These are phyloP conservation scores for Champsocephalus esox DNA, from an alignment of 2,797 vertebrate genomes.

Conservation along the genomic window DNA sequence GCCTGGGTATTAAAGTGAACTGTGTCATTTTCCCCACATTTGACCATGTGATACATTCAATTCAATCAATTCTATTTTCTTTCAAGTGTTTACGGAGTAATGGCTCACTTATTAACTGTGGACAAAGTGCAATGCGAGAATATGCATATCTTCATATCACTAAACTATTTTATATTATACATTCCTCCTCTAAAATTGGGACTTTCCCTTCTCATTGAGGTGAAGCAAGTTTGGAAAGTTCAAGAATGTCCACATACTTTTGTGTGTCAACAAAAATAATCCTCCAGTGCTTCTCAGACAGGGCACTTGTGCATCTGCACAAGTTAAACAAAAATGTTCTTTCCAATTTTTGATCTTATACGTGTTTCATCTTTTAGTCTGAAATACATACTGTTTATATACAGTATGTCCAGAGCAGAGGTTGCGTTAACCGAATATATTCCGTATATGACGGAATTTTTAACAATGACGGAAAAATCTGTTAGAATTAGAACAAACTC, in stretches of 20 bases:
- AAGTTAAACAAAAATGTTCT: background rate
- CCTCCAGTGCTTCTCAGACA: background rate
- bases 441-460: no score
- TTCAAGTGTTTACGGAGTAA: background rate
- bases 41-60: background rate
- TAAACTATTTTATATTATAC: background rate
- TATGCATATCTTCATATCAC: no score
- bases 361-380: background rate
- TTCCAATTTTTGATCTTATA: background rate
- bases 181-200: background rate
- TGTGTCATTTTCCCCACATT: background rate
- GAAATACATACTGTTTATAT: no score
- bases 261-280: background rate
- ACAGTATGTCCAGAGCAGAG: no score
- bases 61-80: background rate
- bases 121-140: background rate
- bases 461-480: no score
- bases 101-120: constrained; percentile 12
- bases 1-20: background rate
- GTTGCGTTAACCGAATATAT: no score
- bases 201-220: background rate
- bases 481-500: no score
- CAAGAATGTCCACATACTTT: background rate
- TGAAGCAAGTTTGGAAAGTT: background rate
- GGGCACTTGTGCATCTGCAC: background rate